Evolutionary conservation across 1,140 invertebrate species (phyloP).

Genomic region (Pseudomyrmex pallidus): DNA sequence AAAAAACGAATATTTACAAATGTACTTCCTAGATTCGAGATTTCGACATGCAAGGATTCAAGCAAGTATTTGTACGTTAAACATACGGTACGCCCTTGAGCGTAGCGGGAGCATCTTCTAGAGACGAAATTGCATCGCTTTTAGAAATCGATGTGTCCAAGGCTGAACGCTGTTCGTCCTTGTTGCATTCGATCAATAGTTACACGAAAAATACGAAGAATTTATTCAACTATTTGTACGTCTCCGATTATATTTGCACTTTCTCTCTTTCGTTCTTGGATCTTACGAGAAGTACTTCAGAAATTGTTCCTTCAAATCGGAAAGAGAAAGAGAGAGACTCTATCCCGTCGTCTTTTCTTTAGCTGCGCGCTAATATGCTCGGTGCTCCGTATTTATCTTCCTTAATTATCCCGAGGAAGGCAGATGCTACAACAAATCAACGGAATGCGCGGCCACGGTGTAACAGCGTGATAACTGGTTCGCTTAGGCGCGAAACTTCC

Average conservation of each 20-base stretch:
- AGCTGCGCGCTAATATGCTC: slow-evolving; percentile 21
- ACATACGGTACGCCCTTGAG: slow-evolving; percentile 26
- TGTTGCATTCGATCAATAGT: not conserved
- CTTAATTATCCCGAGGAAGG: slow-evolving; percentile 36
- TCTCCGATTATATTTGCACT: slow-evolving; percentile 14
- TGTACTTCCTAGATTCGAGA: slow-evolving; percentile 13
- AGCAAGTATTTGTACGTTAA: slow-evolving; percentile 39
- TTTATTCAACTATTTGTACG: slow-evolving; percentile 36
- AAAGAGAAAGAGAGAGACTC: too few species aligned
- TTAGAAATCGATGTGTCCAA: slow-evolving; percentile 33
- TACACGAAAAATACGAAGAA: slow-evolving; percentile 6
- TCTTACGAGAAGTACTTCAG: slow-evolving; percentile 36
- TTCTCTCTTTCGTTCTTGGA: slow-evolving; percentile 18
- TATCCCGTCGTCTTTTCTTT: not conserved
- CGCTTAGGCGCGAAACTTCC: not conserved
- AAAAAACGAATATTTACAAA: not conserved
- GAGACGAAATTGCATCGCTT: slow-evolving; percentile 5
- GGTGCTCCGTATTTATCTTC: slow-evolving; percentile 51
- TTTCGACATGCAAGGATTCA: slow-evolving; percentile 1
- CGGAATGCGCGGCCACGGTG: slow-evolving; percentile 1
- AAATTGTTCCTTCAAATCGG: not conserved
- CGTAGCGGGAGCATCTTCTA: slow-evolving; percentile 20
- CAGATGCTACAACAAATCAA: slow-evolving; percentile 25
- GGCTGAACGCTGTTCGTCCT: slow-evolving; percentile 26
- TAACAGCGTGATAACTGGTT: not conserved